Evolutionary conservation across 92 coral and sea anemone species (phyloP).

Genomic region (Epizoanthus stellaris): DNA sequence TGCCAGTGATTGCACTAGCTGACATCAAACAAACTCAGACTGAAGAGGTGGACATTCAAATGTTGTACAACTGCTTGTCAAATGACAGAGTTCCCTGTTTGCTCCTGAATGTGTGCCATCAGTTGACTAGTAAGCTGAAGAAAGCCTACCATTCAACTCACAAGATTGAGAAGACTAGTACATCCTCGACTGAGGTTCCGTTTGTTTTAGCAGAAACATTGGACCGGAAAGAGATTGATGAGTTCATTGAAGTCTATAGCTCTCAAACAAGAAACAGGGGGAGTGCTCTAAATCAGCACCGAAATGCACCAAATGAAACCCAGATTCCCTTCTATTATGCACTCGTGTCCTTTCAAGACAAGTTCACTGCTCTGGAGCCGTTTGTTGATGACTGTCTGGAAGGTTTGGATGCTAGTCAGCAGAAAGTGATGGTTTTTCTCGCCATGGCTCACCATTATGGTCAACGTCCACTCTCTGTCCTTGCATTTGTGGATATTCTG

Average conservation of each 20-base stretch:
- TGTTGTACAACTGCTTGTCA: constrained; percentile 57
- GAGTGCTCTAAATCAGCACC: constrained; percentile 31
- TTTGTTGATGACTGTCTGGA: constrained; percentile 62
- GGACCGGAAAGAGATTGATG: constrained; percentile 3
- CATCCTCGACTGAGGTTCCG: not conserved
- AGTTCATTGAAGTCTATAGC: constrained; percentile 51
- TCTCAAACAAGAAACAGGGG: constrained; percentile 30
- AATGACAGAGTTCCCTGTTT: constrained; percentile 66
- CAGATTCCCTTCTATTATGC: constrained; percentile 76
- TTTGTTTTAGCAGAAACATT: constrained; percentile 51
- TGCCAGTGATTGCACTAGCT: constrained; percentile 60
- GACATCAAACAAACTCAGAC: constrained; percentile 57
- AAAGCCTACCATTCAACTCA: not conserved
- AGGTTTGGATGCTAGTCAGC: constrained; percentile 15
- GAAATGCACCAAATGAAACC: constrained; percentile 33
- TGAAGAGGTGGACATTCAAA: constrained; percentile 63
- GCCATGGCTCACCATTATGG: constrained; percentile 75
- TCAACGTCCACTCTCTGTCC: constrained; percentile 35
- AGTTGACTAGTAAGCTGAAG: not conserved
- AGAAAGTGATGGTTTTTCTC: constrained; percentile 52
- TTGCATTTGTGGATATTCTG: constrained; percentile 41
- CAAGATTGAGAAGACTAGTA: constrained; percentile 13
- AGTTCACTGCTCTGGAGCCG: constrained; percentile 61
- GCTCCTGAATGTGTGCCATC: constrained; percentile 57
- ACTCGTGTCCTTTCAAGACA: constrained; percentile 59